phyloP scores from a whole-genome alignment of 2,113 vertebrate species.

The Lipotes vexillifer region DNA sequence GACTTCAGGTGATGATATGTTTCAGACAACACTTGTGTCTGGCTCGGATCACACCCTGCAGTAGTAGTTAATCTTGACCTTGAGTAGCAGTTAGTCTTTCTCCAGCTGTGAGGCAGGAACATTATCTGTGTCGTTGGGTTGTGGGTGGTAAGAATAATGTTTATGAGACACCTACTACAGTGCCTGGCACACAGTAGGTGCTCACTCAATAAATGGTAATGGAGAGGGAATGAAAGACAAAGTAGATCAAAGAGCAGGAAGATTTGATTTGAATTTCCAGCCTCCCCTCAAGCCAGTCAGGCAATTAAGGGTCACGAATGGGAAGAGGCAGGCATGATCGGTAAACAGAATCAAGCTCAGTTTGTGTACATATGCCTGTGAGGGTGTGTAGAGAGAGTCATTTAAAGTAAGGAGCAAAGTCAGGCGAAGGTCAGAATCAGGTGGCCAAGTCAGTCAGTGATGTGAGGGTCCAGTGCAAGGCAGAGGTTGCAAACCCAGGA shows the following conservation, averaged over 20 bases:
- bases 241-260: background rate
- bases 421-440: background rate
- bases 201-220: background rate
- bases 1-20: background rate
- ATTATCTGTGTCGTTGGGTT: background rate
- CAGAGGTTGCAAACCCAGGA: background rate
- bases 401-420: background rate
- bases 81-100: background rate
- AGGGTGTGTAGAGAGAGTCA: background rate
- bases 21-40: background rate
- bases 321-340: background rate
- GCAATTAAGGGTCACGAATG: no score
- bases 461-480: background rate
- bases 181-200: background rate
- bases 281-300: no score
- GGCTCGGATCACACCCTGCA: background rate
- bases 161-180: background rate
- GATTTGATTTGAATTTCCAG: no score
- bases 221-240: background rate
- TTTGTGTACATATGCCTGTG: fast-evolving
- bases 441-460: background rate
- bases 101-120: background rate
- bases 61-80: background rate
- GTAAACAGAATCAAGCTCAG: background rate
- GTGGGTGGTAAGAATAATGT: background rate